Conservation (phyloP, 2,113 vertebrate species). For the Carettochelys insculpta region DNA sequence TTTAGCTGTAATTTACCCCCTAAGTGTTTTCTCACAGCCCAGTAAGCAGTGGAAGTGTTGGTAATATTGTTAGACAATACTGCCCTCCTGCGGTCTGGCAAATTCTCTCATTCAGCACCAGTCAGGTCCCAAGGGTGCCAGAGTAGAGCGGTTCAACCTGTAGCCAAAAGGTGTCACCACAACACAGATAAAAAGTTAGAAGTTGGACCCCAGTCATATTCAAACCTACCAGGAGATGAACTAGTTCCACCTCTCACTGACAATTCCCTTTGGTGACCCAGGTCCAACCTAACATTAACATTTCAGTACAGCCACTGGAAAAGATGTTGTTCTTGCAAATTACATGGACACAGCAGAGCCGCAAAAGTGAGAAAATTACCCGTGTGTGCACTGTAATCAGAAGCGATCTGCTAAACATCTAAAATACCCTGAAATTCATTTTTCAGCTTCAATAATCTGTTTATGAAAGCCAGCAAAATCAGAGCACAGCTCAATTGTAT, state of each 20-base stretch:
- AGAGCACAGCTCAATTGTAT: rapidly evolving
- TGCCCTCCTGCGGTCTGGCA: too few relatives aligned
- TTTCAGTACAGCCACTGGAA: not conserved
- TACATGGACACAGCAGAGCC: not conserved
- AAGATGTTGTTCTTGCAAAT: slow-evolving; percentile 7
- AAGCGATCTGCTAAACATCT: slow-evolving; percentile 28
- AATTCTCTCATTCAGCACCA: too few relatives aligned
- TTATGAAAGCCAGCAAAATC: not conserved
- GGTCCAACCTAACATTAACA: not conserved
- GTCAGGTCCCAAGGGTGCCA: too few relatives aligned
- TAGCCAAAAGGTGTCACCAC: rapidly evolving
- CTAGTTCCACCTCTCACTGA: not conserved
- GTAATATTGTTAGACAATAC: too few relatives aligned
- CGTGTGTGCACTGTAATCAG: slow-evolving; percentile 60
- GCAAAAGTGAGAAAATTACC: slow-evolving; percentile 13
- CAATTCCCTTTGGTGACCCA: rapidly evolving
- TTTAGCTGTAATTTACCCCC: too few relatives aligned
- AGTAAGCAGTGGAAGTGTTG: too few relatives aligned
- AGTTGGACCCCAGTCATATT: rapidly evolving
- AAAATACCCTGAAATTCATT: slow-evolving; percentile 9
- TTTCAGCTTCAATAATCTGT: slow-evolving; percentile 51
- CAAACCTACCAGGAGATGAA: not conserved
- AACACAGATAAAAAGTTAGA: rapidly evolving
- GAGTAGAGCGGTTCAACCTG: too few relatives aligned
- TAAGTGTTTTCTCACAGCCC: too few relatives aligned